These are phyloP conservation scores for Pomacea canaliculata DNA, from an alignment of 2,888 invertebrate species.

Conservation along the genomic window DNA sequence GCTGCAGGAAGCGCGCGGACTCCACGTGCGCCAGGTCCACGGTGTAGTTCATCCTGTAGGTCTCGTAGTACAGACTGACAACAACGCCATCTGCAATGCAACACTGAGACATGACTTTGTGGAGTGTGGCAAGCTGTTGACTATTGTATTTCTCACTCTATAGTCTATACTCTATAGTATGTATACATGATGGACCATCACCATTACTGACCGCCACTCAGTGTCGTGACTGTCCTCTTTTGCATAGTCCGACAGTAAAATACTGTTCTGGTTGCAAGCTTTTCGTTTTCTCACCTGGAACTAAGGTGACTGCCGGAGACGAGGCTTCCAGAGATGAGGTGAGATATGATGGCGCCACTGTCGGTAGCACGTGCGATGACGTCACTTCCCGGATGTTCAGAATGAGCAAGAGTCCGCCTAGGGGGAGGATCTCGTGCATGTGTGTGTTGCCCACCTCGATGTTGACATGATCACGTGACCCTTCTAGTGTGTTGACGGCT, in stretches of 20 bases:
- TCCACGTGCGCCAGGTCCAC: constrained; percentile 32
- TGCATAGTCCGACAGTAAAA: no score
- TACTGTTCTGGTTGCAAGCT: no score
- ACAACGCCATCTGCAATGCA: constrained; percentile 18
- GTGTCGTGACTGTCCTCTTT: no score
- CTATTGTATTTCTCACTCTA: no score
- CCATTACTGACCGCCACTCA: no score
- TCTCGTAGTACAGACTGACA: constrained; percentile 30
- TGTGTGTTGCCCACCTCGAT: constrained; percentile 3
- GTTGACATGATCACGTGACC: constrained; percentile 24
- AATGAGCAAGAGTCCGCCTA: constrained; percentile 28
- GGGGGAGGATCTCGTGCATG: constrained; percentile 21
- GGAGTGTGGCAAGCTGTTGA: no score
- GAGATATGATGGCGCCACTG: not conserved
- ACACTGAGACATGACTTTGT: no score
- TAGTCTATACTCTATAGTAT: no score
- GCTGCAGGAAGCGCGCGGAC: constrained; percentile 31
- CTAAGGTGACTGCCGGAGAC: not conserved
- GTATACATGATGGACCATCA: no score
- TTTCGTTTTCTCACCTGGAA: not conserved
- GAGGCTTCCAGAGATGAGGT: not conserved
- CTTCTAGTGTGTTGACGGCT: constrained; percentile 22
- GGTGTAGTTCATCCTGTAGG: constrained; percentile 44
- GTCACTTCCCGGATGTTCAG: constrained; percentile 22
- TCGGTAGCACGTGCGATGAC: constrained; percentile 10